phyloP scores from a whole-genome alignment of 2,797 vertebrate species.

The Decapterus maruadsi region DNA sequence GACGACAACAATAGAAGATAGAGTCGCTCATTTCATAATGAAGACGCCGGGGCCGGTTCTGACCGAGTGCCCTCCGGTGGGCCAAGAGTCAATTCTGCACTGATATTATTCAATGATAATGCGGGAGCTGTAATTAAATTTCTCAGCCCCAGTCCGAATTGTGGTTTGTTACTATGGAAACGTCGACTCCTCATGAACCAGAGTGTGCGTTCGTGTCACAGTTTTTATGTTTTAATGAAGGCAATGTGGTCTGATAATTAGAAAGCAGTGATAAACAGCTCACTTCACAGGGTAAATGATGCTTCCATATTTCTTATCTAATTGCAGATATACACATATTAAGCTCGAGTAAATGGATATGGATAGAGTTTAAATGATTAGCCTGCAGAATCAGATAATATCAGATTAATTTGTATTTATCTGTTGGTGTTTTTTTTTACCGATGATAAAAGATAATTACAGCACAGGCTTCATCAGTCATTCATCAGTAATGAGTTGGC shows the following conservation, averaged over 20 bases:
- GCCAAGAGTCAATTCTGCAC: not conserved
- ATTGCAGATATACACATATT: not conserved
- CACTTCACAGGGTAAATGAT: not conserved
- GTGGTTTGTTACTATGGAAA: conserved; percentile 32
- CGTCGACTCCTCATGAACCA: not conserved
- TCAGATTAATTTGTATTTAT: not conserved
- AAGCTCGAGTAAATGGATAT: not conserved
- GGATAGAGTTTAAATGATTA: not conserved
- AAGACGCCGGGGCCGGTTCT: not conserved
- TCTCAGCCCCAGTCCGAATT: conserved; percentile 2
- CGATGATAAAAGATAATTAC: not conserved
- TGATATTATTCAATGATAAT: conserved; percentile 28
- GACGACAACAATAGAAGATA: conserved; percentile 10
- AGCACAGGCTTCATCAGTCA: not conserved
- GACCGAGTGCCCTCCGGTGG: conserved; percentile 3
- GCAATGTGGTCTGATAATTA: conserved; percentile 5
- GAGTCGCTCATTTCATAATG: conserved; percentile 7
- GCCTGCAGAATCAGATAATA: not conserved
- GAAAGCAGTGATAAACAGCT: conserved; percentile 10
- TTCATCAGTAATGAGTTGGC: not conserved
- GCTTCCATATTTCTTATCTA: not conserved
- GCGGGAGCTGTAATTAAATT: conserved; percentile 12
- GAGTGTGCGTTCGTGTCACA: not conserved
- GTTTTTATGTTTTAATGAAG: conserved; percentile 13
- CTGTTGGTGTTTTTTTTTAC: not conserved